Conservation (phyloP, 2,113 vertebrate genomes). For the pig (Sus scrofa) region DNA sequence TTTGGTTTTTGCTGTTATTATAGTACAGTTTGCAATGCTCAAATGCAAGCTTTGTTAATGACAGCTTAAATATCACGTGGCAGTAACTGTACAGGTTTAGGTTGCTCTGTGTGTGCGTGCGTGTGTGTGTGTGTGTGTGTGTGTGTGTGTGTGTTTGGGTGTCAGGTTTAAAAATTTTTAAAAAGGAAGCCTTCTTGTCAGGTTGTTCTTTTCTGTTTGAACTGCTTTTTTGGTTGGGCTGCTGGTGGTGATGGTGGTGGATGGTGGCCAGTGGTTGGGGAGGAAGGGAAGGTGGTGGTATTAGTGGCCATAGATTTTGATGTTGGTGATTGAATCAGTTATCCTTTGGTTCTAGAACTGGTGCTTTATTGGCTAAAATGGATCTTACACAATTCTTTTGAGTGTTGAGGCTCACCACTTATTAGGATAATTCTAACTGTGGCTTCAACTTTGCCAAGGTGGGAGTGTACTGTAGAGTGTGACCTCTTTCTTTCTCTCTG, state of each 20-base stretch:
- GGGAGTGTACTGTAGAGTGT: neutral
- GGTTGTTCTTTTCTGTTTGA: conserved; percentile 13
- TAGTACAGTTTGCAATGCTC: conserved; percentile 52
- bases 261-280: neutral
- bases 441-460: conserved; percentile 61
- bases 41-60: conserved; percentile 62
- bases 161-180: conserved; percentile 44
- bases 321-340: conserved; percentile 31
- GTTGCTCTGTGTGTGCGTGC: neutral
- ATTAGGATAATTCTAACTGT: conserved; percentile 48
- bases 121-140: neutral
- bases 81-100: neutral
- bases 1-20: neutral
- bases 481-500: neutral
- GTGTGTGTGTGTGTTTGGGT: conserved; percentile 15
- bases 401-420: conserved; percentile 47
- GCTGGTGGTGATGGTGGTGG: neutral
- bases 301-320: neutral
- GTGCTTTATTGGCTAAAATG: conserved; percentile 37
- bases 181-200: conserved; percentile 35
- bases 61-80: conserved; percentile 39
- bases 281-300: neutral
- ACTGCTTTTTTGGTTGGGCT: conserved; percentile 25
- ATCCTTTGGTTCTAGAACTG: conserved; percentile 25
- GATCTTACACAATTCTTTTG: neutral